A percentile compares a stretch with the other conserved stretches of the same genome.
Conservation (phyloP, 2,797 vertebrate genomes). For the Mus caroli region DNA sequence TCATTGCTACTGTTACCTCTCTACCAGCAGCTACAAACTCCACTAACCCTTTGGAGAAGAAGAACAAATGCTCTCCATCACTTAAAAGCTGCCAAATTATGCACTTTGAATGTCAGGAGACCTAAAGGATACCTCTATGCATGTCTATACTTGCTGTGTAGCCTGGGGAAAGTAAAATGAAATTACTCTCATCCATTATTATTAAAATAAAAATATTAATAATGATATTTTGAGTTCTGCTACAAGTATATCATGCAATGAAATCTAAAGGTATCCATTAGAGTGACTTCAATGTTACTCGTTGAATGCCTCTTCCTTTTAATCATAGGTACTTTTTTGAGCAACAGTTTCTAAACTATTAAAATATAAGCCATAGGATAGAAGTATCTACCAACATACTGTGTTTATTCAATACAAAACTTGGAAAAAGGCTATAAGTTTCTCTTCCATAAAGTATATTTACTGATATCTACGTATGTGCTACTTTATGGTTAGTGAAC, state of each 20-base stretch:
- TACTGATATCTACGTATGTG: background rate
- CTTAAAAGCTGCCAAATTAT: background rate
- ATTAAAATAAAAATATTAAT: constrained; percentile 25
- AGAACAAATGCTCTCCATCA: background rate
- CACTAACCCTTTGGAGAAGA: background rate
- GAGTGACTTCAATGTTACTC: background rate
- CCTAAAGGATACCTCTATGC: background rate
- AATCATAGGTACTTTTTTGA: background rate
- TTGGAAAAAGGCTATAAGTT: background rate
- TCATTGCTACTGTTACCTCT: background rate
- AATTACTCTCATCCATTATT: too few relatives aligned
- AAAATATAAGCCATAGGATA: background rate
- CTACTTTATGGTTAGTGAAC: background rate
- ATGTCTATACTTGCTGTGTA: background rate
- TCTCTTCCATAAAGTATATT: background rate
- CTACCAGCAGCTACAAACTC: background rate
- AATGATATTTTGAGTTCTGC: background rate
- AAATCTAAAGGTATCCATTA: background rate
- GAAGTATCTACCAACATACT: background rate
- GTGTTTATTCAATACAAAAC: background rate
- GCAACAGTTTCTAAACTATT: constrained; percentile 14
- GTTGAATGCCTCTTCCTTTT: background rate
- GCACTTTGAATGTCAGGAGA: background rate
- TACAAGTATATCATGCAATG: background rate
- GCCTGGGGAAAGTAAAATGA: background rate